Percentiles rank a stretch among this genome's conserved stretches.
Evolutionary conservation across 2,888 invertebrate species (phyloP).

Genomic region (Deladenus siricidicola): DNA sequence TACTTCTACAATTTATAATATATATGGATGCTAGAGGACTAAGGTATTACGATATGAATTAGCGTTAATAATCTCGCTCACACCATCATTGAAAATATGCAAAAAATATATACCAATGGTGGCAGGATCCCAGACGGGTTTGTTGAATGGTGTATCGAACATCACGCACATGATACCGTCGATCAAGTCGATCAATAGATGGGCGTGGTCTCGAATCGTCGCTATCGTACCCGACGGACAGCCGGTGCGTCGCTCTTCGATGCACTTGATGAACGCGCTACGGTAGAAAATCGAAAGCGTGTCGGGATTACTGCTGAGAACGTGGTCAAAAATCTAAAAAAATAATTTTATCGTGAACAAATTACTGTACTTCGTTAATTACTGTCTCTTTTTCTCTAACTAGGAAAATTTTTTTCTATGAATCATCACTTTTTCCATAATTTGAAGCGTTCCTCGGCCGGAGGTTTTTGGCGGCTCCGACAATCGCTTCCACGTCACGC

Average conservation of each 20-base stretch:
- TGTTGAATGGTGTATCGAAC: slow-evolving; percentile 30
- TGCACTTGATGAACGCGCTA: slow-evolving; percentile 44
- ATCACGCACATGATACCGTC: slow-evolving; percentile 15
- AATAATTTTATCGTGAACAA: slow-evolving; percentile 3
- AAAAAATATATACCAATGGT: slow-evolving; percentile 40
- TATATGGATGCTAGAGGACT: too few relatives aligned
- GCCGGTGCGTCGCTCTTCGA: slow-evolving; percentile 33
- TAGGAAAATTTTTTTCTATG: neutral
- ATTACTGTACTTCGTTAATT: too few relatives aligned
- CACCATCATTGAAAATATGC: too few relatives aligned
- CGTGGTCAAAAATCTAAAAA: slow-evolving; percentile 35
- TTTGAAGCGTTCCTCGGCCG: slow-evolving; percentile 43
- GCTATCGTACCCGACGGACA: slow-evolving; percentile 22
- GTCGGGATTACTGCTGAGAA: slow-evolving; percentile 34
- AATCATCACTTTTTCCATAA: slow-evolving; percentile 50
- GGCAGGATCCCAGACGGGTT: slow-evolving; percentile 36
- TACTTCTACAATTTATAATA: too few relatives aligned
- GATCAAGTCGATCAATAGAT: slow-evolving; percentile 41
- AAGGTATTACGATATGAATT: too few relatives aligned
- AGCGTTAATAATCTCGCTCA: too few relatives aligned
- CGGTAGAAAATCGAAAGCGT: slow-evolving; percentile 42
- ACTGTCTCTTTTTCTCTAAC: too few relatives aligned
- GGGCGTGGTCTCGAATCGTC: slow-evolving; percentile 43
- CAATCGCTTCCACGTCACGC: slow-evolving; percentile 46
- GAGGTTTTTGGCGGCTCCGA: slow-evolving; percentile 47